These are phyloP conservation scores for Delphinus delphis DNA, from an alignment of 2,113 vertebrate genomes.

Conservation along the genomic window DNA sequence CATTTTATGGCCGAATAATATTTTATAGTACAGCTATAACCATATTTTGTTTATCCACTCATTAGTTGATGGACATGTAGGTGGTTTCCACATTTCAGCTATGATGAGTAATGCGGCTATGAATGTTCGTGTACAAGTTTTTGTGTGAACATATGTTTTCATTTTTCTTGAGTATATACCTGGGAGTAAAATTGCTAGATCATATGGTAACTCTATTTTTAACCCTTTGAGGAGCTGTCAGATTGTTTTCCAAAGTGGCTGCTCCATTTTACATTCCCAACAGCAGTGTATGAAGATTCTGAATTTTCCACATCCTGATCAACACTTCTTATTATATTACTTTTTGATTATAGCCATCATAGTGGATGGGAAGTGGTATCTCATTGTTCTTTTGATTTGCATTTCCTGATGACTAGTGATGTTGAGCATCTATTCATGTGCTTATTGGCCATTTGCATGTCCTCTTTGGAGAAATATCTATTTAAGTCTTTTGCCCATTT, in stretches of 20 bases:
- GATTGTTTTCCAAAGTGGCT: neutral
- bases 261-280: neutral
- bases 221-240: neutral
- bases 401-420: neutral
- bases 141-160: neutral
- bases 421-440: neutral
- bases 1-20: neutral
- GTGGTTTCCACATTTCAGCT: neutral
- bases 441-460: neutral
- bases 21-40: neutral
- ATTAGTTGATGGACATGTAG: neutral
- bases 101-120: neutral
- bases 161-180: neutral
- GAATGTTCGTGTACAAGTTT: neutral
- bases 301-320: neutral
- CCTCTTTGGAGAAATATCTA: neutral
- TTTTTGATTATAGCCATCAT: neutral
- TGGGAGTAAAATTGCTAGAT: neutral
- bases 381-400: neutral
- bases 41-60: neutral
- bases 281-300: neutral
- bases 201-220: neutral
- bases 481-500: neutral
- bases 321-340: neutral
- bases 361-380: neutral